A percentile compares a stretch with the other conserved stretches of the same genome.
phyloP scores from a whole-genome alignment of 2,113 vertebrate species.

The Taurulus bubalis region DNA sequence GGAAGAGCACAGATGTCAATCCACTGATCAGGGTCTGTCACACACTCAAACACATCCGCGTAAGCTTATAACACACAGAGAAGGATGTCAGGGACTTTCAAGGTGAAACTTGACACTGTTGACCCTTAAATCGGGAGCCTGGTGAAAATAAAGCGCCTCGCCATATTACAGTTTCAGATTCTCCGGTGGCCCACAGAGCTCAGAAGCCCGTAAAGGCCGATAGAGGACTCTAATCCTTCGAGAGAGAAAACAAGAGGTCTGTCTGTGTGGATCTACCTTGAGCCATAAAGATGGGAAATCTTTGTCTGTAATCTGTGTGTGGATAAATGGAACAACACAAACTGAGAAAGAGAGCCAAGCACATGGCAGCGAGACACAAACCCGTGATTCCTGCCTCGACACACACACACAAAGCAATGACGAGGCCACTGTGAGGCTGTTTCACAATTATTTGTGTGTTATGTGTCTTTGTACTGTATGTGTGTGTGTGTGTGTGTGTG shows the following conservation, averaged over 20 bases:
- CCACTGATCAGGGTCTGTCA: not conserved
- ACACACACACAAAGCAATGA: slow-evolving; percentile 31
- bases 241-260: slow-evolving; percentile 8
- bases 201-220: not conserved
- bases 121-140: slow-evolving; percentile 17
- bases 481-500: slow-evolving; percentile 16
- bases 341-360: slow-evolving; percentile 43
- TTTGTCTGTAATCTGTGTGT: slow-evolving; percentile 8
- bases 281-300: slow-evolving; percentile 17
- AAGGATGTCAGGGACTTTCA: not conserved
- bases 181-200: slow-evolving; percentile 1
- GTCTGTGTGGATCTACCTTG: not conserved
- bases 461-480: slow-evolving; percentile 44
- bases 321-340: slow-evolving; percentile 15
- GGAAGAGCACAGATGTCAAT: not conserved
- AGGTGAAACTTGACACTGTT: slow-evolving; percentile 38
- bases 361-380: slow-evolving; percentile 39
- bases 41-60: slow-evolving; percentile 14
- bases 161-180: slow-evolving; percentile 2
- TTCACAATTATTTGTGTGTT: slow-evolving; percentile 41
- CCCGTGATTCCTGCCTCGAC: slow-evolving; percentile 39
- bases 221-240: not conserved
- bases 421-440: slow-evolving; percentile 51
- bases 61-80: slow-evolving; percentile 4
- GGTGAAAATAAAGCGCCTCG: slow-evolving; percentile 7